A percentile compares a stretch with the other conserved stretches of the same genome.
These are phyloP conservation scores for Neosalanx taihuensis DNA, from an alignment of 2,797 vertebrate genomes.

Conservation along the genomic window DNA sequence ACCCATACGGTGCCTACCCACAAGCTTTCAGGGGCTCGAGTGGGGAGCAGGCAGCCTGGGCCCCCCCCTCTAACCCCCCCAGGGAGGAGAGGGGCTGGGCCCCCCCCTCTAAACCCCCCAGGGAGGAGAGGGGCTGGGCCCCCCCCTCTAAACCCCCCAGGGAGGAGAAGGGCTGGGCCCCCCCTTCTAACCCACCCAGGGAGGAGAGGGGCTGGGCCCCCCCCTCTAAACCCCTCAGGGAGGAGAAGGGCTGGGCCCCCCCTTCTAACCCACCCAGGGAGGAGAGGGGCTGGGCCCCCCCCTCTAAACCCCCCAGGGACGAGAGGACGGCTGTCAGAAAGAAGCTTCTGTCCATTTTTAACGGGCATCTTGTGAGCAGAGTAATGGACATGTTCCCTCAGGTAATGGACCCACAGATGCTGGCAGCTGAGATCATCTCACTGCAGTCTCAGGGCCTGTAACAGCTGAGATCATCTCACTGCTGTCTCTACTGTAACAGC, in stretches of 20 bases:
- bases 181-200: too few species aligned
- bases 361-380: constrained; percentile 64
- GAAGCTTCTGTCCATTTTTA: constrained; percentile 72
- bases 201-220: too few species aligned
- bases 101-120: neutral
- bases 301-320: constrained; percentile 9
- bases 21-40: neutral
- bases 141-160: constrained; percentile 13
- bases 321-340: constrained; percentile 64
- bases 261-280: neutral
- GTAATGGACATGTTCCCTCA: constrained; percentile 71
- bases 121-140: constrained; percentile 36
- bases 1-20: constrained; percentile 36
- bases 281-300: constrained; percentile 40
- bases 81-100: neutral
- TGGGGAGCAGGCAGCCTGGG: constrained; percentile 33
- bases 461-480: neutral
- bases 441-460: constrained; percentile 41
- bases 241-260: too few species aligned
- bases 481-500: too few species aligned
- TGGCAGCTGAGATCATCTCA: constrained; percentile 68
- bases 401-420: constrained; percentile 64
- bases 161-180: constrained; percentile 25
- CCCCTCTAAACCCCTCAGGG: too few species aligned
- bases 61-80: constrained; percentile 12